A percentile compares a stretch with the other conserved stretches of the same genome.
phyloP scores from a whole-genome alignment of 2,797 vertebrate species.

The Tachyglossus aculeatus region DNA sequence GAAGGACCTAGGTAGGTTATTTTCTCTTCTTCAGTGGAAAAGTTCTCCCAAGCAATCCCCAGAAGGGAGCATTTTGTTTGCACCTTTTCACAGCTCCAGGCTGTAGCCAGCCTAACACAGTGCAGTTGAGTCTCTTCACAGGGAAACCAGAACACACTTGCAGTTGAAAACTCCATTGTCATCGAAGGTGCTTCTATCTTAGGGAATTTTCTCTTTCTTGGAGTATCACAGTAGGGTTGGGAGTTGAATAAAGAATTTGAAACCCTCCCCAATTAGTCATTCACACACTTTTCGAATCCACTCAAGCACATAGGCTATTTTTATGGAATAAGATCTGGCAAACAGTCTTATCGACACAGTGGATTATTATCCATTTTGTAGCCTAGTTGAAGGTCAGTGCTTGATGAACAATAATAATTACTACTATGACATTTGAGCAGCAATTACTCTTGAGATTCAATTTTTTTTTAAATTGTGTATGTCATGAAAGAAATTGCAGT shows the following conservation, averaged over 20 bases:
- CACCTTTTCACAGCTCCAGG: neutral
- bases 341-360: neutral
- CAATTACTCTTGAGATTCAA: neutral
- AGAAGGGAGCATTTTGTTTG: neutral
- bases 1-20: too few species aligned
- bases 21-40: neutral
- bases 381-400: neutral
- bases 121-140: neutral
- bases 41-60: neutral
- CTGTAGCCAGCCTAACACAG: neutral
- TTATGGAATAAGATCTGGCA: neutral
- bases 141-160: neutral
- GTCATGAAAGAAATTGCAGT: neutral
- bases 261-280: neutral
- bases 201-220: neutral
- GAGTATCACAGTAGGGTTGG: neutral
- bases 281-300: neutral
- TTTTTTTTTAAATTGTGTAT: too few species aligned
- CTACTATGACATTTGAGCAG: neutral
- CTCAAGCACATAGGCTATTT: neutral
- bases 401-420: neutral
- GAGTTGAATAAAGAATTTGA: neutral
- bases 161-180: neutral
- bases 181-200: neutral
- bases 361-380: neutral